Conservation (phyloP, 2,888 invertebrate genomes). For the Coecobrya sp. region DNA sequence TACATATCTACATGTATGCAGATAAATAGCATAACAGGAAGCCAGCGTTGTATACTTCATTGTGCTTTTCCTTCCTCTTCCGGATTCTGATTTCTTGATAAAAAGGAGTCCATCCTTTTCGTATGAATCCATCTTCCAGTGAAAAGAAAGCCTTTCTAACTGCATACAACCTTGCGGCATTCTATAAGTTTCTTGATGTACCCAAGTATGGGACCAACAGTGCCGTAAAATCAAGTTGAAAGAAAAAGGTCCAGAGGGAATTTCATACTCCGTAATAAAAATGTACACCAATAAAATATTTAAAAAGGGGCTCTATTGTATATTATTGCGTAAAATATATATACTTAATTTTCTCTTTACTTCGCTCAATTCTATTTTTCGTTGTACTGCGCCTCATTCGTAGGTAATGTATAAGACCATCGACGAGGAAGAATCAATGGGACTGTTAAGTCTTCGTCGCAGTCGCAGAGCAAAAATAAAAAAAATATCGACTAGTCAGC, state of each 20-base stretch:
- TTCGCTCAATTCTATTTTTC: slow-evolving; percentile 4
- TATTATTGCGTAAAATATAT: background rate
- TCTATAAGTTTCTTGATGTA: too few relatives aligned
- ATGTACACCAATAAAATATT: background rate
- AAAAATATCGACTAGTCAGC: background rate
- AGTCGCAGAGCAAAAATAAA: too few relatives aligned
- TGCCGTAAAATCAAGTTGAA: background rate
- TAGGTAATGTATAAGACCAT: background rate
- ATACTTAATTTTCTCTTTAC: background rate
- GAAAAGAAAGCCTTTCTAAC: too few relatives aligned
- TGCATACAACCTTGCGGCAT: too few relatives aligned
- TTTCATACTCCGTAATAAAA: slow-evolving; percentile 26
- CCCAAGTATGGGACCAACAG: background rate
- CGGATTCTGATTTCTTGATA: background rate
- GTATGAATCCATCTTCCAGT: background rate
- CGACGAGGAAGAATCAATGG: background rate
- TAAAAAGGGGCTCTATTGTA: background rate
- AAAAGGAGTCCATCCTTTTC: background rate
- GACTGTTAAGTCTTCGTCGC: background rate
- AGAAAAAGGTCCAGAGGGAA: slow-evolving; percentile 38
- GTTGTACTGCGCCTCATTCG: slow-evolving; percentile 21
- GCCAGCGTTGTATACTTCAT: background rate
- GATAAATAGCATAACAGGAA: too few relatives aligned
- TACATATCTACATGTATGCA: too few relatives aligned
- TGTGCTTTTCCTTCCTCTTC: background rate